Conservation (phyloP, 2,797 vertebrate genomes). For the Galago senegalensis region DNA sequence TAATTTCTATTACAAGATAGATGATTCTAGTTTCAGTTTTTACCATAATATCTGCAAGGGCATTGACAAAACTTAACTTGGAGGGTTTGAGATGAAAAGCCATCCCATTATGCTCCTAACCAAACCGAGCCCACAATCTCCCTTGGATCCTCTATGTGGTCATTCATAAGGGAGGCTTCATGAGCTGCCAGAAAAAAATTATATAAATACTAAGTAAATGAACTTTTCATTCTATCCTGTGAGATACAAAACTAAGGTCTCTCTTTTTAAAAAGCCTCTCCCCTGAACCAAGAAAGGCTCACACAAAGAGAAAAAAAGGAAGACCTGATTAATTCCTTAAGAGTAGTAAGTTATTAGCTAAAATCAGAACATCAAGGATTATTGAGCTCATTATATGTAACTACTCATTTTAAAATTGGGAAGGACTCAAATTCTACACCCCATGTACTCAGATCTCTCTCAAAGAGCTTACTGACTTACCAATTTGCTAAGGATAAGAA, state of each 20-base stretch:
- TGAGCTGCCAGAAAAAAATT: background rate
- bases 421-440: background rate
- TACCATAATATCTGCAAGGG: background rate
- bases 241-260: background rate
- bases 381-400: conserved; percentile 27
- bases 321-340: conserved; percentile 16
- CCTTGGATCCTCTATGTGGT: background rate
- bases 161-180: background rate
- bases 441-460: background rate
- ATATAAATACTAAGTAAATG: conserved; percentile 27
- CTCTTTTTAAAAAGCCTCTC: background rate
- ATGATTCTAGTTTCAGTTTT: conserved; percentile 54
- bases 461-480: background rate
- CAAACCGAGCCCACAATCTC: background rate
- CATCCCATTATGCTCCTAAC: background rate
- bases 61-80: background rate
- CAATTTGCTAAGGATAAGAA: background rate
- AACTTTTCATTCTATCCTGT: conserved; percentile 4
- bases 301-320: background rate
- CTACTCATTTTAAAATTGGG: background rate
- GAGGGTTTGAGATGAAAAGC: background rate
- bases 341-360: conserved; percentile 9
- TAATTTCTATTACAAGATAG: conserved; percentile 26
- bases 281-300: background rate
- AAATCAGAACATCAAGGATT: conserved; percentile 58